Conservation (phyloP, 2,888 invertebrate species). For the Muschampia plurimacula region DNA sequence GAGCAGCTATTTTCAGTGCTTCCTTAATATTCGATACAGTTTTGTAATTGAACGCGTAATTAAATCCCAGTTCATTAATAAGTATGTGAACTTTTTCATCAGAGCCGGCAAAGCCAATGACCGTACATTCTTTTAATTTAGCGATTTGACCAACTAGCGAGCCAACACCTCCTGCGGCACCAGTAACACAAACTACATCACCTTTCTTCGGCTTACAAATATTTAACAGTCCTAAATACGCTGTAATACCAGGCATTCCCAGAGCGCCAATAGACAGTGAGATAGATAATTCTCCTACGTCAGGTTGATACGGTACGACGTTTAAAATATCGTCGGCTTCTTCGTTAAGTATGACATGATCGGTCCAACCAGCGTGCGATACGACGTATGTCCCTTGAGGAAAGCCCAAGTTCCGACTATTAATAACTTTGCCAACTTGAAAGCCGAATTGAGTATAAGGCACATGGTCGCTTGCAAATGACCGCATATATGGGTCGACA, state of each 20-base stretch:
- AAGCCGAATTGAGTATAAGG: slow-evolving; percentile 45
- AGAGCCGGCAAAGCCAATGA: slow-evolving; percentile 90
- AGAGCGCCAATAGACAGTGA: slow-evolving; percentile 87
- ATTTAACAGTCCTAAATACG: slow-evolving; percentile 90
- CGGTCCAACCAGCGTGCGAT: slow-evolving; percentile 86
- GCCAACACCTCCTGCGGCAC: slow-evolving; percentile 91
- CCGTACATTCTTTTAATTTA: slow-evolving; percentile 86
- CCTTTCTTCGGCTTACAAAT: slow-evolving; percentile 88
- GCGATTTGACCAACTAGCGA: slow-evolving; percentile 91
- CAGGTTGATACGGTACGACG: slow-evolving; percentile 61
- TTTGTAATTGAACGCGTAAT: slow-evolving; percentile 91
- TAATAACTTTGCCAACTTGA: slow-evolving; percentile 68
- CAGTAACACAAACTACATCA: slow-evolving; percentile 89
- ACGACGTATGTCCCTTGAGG: slow-evolving; percentile 85
- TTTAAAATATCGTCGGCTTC: slow-evolving; percentile 35
- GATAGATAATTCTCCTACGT: slow-evolving; percentile 75
- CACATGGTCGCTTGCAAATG: slow-evolving; percentile 24
- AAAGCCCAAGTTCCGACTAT: slow-evolving; percentile 83
- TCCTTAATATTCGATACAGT: slow-evolving; percentile 75
- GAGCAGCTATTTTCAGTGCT: slow-evolving; percentile 86
- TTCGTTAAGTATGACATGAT: slow-evolving; percentile 45
- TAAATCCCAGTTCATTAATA: slow-evolving; percentile 88
- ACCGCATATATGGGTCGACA: slow-evolving; percentile 31
- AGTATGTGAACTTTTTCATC: slow-evolving; percentile 90
- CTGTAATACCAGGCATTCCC: slow-evolving; percentile 90